phyloP scores from a whole-genome alignment of 2,113 vertebrate species.

The Grallaria varia region DNA sequence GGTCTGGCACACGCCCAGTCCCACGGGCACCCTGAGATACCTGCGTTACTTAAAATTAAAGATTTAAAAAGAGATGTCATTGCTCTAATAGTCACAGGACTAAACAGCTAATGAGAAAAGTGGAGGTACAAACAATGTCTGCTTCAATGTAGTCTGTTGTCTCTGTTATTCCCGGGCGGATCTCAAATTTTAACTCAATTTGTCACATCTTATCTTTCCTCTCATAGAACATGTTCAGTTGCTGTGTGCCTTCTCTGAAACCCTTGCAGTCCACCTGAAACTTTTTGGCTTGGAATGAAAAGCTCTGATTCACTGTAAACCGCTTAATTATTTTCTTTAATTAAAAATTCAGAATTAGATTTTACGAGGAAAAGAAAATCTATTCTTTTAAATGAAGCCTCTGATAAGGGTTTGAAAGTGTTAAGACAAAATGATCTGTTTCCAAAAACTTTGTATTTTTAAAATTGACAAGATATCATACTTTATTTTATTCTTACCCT shows the following conservation, averaged over 20 bases:
- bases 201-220: background rate
- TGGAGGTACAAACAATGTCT: background rate
- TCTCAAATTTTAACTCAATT: background rate
- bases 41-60: background rate
- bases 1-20: too few species aligned
- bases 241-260: background rate
- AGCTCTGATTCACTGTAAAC: background rate
- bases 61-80: background rate
- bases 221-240: background rate
- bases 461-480: background rate
- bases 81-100: background rate
- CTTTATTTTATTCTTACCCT: background rate
- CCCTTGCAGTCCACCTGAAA: background rate
- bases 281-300: background rate
- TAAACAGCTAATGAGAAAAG: background rate
- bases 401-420: background rate
- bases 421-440: background rate
- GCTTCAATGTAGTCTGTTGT: background rate
- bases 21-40: background rate
- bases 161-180: background rate
- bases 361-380: background rate
- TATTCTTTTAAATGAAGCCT: background rate
- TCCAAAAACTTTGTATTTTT: background rate
- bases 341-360: background rate
- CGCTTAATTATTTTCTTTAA: background rate